These are phyloP conservation scores for Cepaea hortensis DNA, from an alignment of 2,888 invertebrate species.

Conservation along the genomic window DNA sequence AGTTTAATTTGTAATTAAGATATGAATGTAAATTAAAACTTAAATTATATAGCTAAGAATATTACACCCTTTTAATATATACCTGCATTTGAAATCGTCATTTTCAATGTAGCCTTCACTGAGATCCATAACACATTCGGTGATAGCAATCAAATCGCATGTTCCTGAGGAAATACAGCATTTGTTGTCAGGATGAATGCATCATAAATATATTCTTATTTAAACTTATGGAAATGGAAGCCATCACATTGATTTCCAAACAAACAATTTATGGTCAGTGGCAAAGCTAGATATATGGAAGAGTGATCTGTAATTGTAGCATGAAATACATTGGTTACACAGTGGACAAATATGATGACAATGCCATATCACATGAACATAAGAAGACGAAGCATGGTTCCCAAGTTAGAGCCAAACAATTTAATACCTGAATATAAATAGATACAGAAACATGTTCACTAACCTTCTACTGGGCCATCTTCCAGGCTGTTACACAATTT, in stretches of 20 bases:
- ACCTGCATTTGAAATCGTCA: constrained; percentile 39
- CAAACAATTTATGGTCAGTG: background rate
- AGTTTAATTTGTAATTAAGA: background rate
- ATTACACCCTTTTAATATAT: background rate
- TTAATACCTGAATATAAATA: background rate
- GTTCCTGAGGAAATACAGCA: constrained; percentile 17
- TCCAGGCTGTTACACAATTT: constrained; percentile 31
- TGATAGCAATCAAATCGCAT: constrained; percentile 5
- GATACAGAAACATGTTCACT: background rate
- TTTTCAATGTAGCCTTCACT: constrained; percentile 9
- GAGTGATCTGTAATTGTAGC: background rate
- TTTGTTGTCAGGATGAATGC: background rate
- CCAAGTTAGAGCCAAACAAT: too few species aligned
- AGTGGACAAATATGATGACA: background rate
- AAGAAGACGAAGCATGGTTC: background rate
- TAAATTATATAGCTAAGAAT: background rate
- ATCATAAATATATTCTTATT: background rate
- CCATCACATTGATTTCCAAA: background rate
- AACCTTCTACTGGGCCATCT: constrained; percentile 39
- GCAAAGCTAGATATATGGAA: background rate
- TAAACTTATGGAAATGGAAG: background rate
- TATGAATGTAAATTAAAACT: background rate
- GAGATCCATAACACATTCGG: constrained; percentile 26
- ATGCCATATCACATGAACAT: background rate
- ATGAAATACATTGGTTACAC: background rate